Conservation (phyloP, 2,113 vertebrate species). For the Pardalotus punctatus region DNA sequence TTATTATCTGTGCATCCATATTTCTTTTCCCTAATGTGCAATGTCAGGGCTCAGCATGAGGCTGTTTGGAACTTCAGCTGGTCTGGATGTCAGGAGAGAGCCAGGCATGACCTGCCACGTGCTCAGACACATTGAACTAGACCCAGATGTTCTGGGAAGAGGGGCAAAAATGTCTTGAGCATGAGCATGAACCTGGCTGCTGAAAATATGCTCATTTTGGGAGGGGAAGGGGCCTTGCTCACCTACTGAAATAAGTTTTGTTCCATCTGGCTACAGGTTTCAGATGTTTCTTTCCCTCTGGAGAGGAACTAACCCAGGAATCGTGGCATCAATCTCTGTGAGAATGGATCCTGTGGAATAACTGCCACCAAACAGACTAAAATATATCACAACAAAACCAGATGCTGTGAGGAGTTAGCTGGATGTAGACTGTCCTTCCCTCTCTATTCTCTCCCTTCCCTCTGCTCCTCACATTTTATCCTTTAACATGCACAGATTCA, state of each 20-base stretch:
- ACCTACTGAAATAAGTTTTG: background rate
- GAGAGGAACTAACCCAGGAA: background rate
- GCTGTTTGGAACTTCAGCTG: background rate
- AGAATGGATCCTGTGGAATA: background rate
- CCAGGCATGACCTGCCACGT: background rate
- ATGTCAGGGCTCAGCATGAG: background rate
- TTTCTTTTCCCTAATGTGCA: background rate
- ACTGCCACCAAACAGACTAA: background rate
- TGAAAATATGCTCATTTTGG: background rate
- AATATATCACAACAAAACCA: background rate
- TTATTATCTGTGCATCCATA: background rate
- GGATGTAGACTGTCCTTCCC: background rate
- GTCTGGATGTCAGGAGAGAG: background rate
- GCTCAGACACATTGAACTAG: background rate
- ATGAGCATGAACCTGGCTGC: background rate
- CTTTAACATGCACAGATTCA: background rate
- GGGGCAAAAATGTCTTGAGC: background rate
- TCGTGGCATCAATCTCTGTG: background rate
- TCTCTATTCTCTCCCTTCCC: background rate
- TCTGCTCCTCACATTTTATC: background rate
- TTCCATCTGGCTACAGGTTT: background rate
- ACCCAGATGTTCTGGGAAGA: background rate
- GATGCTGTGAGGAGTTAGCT: background rate
- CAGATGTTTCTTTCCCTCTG: background rate
- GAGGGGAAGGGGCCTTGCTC: background rate